Evolutionary conservation across 1,140 invertebrate species (phyloP), one percentile per base, ranked within the genome.

Genomic region (Venturia canescens): DNA sequence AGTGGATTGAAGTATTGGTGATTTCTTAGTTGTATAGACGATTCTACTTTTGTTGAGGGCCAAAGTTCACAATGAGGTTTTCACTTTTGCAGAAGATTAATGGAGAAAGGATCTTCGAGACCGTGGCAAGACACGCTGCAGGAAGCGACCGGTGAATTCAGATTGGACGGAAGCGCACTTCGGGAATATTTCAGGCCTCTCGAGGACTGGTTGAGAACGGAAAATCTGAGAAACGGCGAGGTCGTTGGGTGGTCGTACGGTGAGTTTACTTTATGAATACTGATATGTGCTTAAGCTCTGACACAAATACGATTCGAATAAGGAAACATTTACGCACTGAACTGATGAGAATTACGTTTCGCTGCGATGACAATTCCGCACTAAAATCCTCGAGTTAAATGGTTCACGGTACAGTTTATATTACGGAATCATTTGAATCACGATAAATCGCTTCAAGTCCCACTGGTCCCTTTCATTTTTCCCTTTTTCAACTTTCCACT

Each of bases 121-220:
- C 96, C 96, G 0, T 99, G 98, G 98, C 94, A 95, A 77, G 95
- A 98, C 81, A 94, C 96, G 0, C 92, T 99, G 60, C 93, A 95
- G 82, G 95, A 96, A 82, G 94, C 97, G 0, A 97, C 96, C 0
- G 97, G 97, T 15, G 96, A 97, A 86, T 92, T 93, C 15, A 93
- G 95, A 67, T 92, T 99, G 67, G 96, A 96, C 87, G 96, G 97
- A 18, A 93, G 93, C 44, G 97, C 98, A 0, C 89, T 99, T n/a
- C 90, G 97, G 66, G 96, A 98, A 86, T 99, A 98, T 90, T 99
- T 99, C 93, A 92, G 95, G 21, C 98, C 98, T 0, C 92, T 99
- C 6, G 95, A 97, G 86, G 95, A 97, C 27, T 99, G 97, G 97
- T 92, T 99, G 71, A 93, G 95, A 53, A 94, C 94, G 83, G 96